Evolutionary conservation across 1,140 invertebrate species (phyloP), one percentile per base, ranked within the genome.

Genomic region (Drosophila kepulauana): DNA sequence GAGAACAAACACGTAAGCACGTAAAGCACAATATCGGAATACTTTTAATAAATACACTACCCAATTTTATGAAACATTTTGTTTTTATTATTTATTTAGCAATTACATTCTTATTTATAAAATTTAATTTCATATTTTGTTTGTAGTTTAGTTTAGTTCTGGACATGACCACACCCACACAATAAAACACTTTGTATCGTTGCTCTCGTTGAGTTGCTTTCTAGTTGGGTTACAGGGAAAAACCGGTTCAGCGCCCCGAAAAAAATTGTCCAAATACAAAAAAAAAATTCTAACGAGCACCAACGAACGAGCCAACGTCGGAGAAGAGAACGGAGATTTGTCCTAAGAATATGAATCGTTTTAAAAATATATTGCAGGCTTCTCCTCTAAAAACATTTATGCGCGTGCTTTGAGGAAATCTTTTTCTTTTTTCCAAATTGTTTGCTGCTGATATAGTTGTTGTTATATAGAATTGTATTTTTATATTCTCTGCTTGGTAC

Each of bases 401-500:
- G 57, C 4, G 48, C 35, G 38, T 69, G 49, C 13, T 35, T 54
- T 1, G 13, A 56, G 15, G 33, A 41, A 20, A 38, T 57, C 64
- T 61, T 67, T 43, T 35, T 35, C 63, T 63, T 46, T 51, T 63
- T 46, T 38, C 35, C 35, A 38, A 25, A 25, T 8, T 38, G 7
- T 38, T 38, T 43, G n/a, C n/a, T 46, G n/a, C 15, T 15, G n/a
- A 13, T 15, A 15, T 3, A 13, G 38, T 54, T 59, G 5, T 76
- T 64, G 49, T 54, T 80, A 41, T 46, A 57, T 56, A 66, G 38
- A 63, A 84, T 48, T 74, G 48, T 82, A 77, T 79, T 76, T 76
- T 66, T 62, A 54, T 79, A 78, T 54, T 66, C 51, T 74, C 65
- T 75, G 78, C 69, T 82, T 76, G 75, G 75, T 79, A 87, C 78